Evolutionary conservation across 2,113 vertebrate genomes (phyloP).

Genomic region (Rhipidura dahli): DNA sequence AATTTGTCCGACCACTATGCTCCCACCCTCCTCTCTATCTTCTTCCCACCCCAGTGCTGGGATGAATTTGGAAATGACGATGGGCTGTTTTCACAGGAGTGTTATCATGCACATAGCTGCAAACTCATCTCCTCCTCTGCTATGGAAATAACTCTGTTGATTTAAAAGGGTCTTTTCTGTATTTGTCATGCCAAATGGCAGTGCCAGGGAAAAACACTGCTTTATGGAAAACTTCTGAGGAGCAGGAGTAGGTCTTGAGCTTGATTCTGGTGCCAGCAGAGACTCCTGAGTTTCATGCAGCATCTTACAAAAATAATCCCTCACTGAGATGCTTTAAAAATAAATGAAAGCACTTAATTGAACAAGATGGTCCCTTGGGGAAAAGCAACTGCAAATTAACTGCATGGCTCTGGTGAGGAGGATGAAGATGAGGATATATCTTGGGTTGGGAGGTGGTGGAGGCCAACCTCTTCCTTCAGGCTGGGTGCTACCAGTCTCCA

Average conservation of each 20-base stretch:
- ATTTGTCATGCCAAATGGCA: not conserved
- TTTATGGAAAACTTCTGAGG: not conserved
- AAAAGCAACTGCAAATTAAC: not conserved
- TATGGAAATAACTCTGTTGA: not conserved
- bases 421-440: not conserved
- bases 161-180: not conserved
- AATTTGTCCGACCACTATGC: not conserved
- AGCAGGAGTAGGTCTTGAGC: not conserved
- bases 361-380: not conserved
- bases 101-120: not conserved
- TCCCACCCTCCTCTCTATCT: not conserved
- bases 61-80: not conserved
- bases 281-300: not conserved
- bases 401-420: fast-evolving
- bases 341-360: conserved; percentile 2
- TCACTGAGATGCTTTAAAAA: not conserved
- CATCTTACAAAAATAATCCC: not conserved
- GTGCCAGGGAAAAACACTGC: not conserved
- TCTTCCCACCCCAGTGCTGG: not conserved
- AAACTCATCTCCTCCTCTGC: not conserved
- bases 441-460: not conserved
- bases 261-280: not conserved
- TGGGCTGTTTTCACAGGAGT: not conserved
- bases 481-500: not conserved
- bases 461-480: not conserved